Base-by-base conservation (phyloP, 2,888 invertebrate species). In the Polylopha cassiicola region DNA sequence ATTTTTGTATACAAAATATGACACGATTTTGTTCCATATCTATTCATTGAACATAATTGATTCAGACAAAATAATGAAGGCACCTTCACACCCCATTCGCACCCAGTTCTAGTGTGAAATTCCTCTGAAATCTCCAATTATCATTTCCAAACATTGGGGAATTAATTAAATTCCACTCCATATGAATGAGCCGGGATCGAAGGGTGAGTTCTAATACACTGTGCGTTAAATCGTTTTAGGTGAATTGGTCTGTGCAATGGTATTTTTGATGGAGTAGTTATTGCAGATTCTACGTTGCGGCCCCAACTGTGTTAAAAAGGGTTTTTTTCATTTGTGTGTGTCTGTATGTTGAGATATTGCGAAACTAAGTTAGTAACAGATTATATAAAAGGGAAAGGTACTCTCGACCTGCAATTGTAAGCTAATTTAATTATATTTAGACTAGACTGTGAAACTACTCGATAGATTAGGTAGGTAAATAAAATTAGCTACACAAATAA, bases 101-200 rank as follows among this genome's bases (percentile, higher is more conserved):
- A 52, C 58, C 57, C 53, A 55, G 39, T 33, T 33, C 43, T 51
- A 50, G 60, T 58, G 57, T 58, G 60, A 59, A 68, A 72, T 70
- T 61, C 65, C 66, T 50, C 56, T 59, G 65, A 71, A 65, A 65
- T 63, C 61, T 67, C 65, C 73, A 73, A 74, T 73, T 74, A 74
- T 73, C 65, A 70, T 66, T 61, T 61, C 61, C 65, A 69, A 69
- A 64, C 69, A 59, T 50, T 60, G 44, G 38, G 59, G 59, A 58
- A 69, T 68, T 73, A 73, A 76, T 74, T 77, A 70, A 72, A 74
- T 75, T 73, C 66, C 47, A 58, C 61, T 59, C 67, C 61, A 65
- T 62, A 58, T 58, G 59, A 65, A 65, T 68, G 63, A 61, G 60
- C 57, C 51, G 57, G 41, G 44, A 43, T 46, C 47, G 47, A 46